Evolutionary conservation across 2,888 invertebrate genomes (phyloP).

Genomic region (Willowsia nigromaculata): DNA sequence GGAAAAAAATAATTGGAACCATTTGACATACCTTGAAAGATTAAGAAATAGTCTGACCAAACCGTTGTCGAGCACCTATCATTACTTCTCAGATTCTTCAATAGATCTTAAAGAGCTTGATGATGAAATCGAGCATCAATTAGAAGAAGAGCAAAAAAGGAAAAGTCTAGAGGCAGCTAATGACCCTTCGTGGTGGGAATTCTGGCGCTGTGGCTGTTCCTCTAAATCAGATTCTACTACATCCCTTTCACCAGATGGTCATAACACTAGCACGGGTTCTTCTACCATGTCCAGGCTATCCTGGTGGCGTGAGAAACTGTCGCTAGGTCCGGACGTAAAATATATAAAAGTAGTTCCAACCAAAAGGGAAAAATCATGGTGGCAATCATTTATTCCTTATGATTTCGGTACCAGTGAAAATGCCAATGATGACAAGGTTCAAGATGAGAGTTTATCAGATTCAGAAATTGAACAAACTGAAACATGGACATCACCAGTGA

Average conservation of each 20-base stretch:
- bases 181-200: neutral
- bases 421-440: neutral
- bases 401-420: neutral
- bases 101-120: neutral
- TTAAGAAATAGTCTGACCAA: neutral
- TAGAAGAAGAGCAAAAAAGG: neutral
- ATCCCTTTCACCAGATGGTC: neutral
- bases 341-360: neutral
- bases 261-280: neutral
- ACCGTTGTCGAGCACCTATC: neutral
- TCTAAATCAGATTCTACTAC: neutral
- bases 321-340: neutral
- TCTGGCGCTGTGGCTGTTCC: conserved; percentile 15
- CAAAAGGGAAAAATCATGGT: neutral
- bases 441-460: neutral
- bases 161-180: neutral
- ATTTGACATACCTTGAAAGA: too few relatives aligned
- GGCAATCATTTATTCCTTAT: neutral
- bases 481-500: neutral
- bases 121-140: neutral
- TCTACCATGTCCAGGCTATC: neutral
- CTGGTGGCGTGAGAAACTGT: neutral
- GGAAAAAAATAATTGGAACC: too few relatives aligned
- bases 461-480: neutral
- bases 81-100: neutral